Evolutionary conservation across 1,140 invertebrate genomes (phyloP), one percentile per base, ranked within the genome.

Genomic region (Rhagoletis zephyria): DNA sequence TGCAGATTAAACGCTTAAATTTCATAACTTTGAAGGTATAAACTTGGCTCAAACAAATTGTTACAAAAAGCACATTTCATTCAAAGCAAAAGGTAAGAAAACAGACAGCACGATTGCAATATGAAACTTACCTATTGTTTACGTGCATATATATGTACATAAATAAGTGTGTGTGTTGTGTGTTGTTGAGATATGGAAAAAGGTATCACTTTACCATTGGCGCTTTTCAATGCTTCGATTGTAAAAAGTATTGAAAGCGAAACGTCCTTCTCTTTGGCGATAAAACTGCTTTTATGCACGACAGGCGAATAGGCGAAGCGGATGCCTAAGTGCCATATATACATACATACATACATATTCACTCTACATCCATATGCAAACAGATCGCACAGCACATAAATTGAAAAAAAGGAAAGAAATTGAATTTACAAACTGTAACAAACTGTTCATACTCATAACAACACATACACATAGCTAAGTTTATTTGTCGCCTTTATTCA

Each of bases 351-450:
- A 59, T 14, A 77, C 12, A 77, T n/a, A 45, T 45, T 30, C 14
- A 12, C 16, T 14, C 5, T 48, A 5, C 45, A 19, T 30, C 45
- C 16, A 45, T 45, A 16, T 16, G 4, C 30, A 40, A 40, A 16
- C 64, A 67, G 3, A 6, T 3, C 74, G 19, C 16, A 81, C 5
- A 9, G 19, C 51, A n/a, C 9, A 81, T 30, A 30, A 30, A 30
- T 30, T 30, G 70, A 12, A 77, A 12, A 60, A 56, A 56, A 81
- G 10, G 45, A 42, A 4, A 81, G 74, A 59, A 81, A 81, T 81
- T 81, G 48, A 81, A 59, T 81, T 81, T 81, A 81, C 74, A 81
- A 81, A 81, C 56, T 56, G 51, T 30, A 81, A 81, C 48, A 74
- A 74, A n/a, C 9, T 48, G 12, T 48, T 6, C 67, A 74, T 12